Evolutionary conservation across 2,113 vertebrate species (phyloP).

Genomic region (Tragelaphus imberbis): DNA sequence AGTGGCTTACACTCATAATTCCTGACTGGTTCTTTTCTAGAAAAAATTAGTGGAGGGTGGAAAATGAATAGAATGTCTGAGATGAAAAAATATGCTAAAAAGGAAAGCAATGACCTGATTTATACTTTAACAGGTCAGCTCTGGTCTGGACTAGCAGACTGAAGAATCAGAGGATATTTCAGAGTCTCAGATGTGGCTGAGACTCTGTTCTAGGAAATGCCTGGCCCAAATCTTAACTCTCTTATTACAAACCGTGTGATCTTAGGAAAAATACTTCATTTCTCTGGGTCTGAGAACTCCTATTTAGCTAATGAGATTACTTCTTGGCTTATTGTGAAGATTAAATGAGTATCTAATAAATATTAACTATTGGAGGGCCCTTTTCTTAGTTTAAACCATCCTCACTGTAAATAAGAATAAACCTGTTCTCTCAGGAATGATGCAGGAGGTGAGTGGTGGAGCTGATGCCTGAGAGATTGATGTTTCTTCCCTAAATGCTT

Average conservation of each 20-base stretch:
- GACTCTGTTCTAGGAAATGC: neutral
- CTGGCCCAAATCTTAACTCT: neutral
- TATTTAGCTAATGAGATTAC: neutral
- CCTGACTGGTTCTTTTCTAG: neutral
- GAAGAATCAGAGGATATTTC: neutral
- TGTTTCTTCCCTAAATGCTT: neutral
- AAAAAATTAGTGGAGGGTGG: neutral
- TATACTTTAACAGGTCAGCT: neutral
- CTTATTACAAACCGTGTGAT: neutral
- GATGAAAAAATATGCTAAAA: neutral
- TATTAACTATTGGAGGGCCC: neutral
- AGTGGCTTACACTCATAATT: neutral
- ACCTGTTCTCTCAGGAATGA: neutral
- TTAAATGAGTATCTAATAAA: neutral
- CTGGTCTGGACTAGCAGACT: neutral
- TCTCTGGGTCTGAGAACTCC: neutral
- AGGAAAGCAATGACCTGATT: neutral
- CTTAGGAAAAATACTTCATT: neutral
- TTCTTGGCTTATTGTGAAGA: neutral
- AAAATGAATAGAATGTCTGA: neutral
- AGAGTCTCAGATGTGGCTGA: too few species aligned
- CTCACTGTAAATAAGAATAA: neutral
- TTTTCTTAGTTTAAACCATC: neutral
- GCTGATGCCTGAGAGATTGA: neutral
- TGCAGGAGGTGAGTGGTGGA: neutral